Conservation (phyloP, 2,888 invertebrate genomes). For the Ischnus inquisitorius region DNA sequence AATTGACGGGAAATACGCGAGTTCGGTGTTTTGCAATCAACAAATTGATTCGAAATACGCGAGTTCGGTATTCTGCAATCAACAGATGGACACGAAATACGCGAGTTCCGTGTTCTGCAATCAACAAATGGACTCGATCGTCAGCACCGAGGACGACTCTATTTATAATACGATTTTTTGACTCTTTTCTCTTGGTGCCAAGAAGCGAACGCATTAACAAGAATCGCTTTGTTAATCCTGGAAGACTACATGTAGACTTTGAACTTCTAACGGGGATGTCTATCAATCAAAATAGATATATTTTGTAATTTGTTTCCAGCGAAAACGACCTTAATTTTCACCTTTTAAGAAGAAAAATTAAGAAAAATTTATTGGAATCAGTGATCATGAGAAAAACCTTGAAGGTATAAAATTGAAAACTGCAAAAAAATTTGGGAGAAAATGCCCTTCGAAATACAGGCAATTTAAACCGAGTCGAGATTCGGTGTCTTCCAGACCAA, state of each 20-base stretch:
- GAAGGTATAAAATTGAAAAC: too few relatives aligned
- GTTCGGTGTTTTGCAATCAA: slow-evolving; percentile 40
- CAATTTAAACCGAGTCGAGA: too few relatives aligned
- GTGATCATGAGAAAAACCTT: too few relatives aligned
- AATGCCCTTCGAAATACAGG: too few relatives aligned
- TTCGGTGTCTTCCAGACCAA: too few relatives aligned
- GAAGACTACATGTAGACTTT: not conserved
- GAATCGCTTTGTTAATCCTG: not conserved
- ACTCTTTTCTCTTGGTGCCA: slow-evolving; percentile 52
- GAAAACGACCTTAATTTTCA: not conserved
- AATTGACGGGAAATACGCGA: slow-evolving; percentile 72
- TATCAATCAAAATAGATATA: not conserved
- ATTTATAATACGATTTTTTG: slow-evolving; percentile 83
- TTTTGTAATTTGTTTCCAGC: not conserved
- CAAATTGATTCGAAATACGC: slow-evolving; percentile 81
- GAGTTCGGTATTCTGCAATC: slow-evolving; percentile 29
- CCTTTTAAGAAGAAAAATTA: too few relatives aligned
- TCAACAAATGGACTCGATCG: slow-evolving; percentile 80
- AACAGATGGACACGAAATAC: slow-evolving; percentile 69
- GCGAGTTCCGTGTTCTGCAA: slow-evolving; percentile 63
- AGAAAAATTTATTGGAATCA: too few relatives aligned
- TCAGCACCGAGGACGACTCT: slow-evolving; percentile 81
- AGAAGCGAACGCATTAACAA: not conserved
- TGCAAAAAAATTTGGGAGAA: too few relatives aligned
- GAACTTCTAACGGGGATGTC: not conserved